Conservation (phyloP, 2,797 vertebrate species). For the Harpagifer antarcticus region DNA sequence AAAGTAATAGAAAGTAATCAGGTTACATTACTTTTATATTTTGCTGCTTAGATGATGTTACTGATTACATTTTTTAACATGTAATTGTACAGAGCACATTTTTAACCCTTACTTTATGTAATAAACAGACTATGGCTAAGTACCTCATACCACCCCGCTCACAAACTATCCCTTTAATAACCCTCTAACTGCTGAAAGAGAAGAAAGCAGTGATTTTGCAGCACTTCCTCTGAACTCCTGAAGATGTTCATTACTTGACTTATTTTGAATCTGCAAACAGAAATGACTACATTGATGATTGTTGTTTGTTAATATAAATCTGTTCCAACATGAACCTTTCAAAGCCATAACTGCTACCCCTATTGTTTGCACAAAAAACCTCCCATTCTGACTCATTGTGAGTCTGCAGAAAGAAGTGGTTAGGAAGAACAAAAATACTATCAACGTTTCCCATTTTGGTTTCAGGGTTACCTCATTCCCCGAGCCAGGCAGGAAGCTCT, state of each 20-base stretch:
- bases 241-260: conserved; percentile 2
- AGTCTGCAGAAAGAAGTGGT: conserved; percentile 42
- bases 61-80: too few species aligned
- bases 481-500: conserved; percentile 95
- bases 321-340: conserved; percentile 21
- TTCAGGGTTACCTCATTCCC: conserved; percentile 90
- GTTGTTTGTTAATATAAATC: conserved; percentile 3
- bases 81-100: too few species aligned
- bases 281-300: conserved; percentile 10
- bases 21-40: too few species aligned
- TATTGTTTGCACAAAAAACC: conserved; percentile 40
- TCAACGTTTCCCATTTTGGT: conserved; percentile 61
- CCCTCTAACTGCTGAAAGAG: not conserved
- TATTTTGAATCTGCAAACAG: not conserved
- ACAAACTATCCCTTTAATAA: not conserved
- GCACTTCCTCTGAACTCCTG: conserved; percentile 5
- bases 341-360: conserved; percentile 23
- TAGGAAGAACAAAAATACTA: conserved; percentile 46
- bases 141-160: too few species aligned
- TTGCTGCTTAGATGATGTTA: too few species aligned
- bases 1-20: too few species aligned
- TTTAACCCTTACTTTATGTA: too few species aligned
- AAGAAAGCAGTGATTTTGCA: not conserved
- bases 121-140: too few species aligned
- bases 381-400: conserved; percentile 54